Conservation (phyloP, 2,797 vertebrate species). For the Phrynocephalus vlangalii region DNA sequence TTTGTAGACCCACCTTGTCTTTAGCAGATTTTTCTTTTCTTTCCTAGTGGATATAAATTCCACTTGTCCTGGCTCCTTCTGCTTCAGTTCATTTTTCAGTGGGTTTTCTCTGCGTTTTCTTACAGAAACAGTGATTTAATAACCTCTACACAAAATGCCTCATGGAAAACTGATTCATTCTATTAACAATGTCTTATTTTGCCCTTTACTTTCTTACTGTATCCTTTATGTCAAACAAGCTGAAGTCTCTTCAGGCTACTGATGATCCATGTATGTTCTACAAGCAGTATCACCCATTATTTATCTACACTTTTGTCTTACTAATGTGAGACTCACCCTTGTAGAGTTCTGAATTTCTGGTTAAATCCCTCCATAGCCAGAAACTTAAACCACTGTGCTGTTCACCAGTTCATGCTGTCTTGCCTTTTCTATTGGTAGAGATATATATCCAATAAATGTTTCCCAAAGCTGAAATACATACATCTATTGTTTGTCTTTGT, state of each 20-base stretch:
- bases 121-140: not conserved
- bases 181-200: not conserved
- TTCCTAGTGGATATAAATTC: constrained; percentile 35
- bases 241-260: constrained; percentile 9
- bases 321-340: not conserved
- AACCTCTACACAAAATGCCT: constrained; percentile 1
- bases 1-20: constrained; percentile 7
- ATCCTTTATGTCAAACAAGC: constrained; percentile 11
- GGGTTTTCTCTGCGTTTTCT: not conserved
- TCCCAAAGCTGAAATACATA: no score
- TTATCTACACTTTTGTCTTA: not conserved
- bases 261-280: not conserved
- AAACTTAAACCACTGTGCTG: no score
- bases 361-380: no score
- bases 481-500: no score
- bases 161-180: constrained; percentile 16
- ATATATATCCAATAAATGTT: no score
- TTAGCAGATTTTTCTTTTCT: constrained; percentile 9
- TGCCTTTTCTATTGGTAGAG: no score
- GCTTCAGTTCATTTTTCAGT: constrained; percentile 10
- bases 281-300: not conserved
- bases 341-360: no score
- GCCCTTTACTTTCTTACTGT: not conserved
- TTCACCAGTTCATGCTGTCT: no score
- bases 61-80: constrained; percentile 29